phyloP scores from a whole-genome alignment of 2,113 vertebrate species.

The Monopterus albus region DNA sequence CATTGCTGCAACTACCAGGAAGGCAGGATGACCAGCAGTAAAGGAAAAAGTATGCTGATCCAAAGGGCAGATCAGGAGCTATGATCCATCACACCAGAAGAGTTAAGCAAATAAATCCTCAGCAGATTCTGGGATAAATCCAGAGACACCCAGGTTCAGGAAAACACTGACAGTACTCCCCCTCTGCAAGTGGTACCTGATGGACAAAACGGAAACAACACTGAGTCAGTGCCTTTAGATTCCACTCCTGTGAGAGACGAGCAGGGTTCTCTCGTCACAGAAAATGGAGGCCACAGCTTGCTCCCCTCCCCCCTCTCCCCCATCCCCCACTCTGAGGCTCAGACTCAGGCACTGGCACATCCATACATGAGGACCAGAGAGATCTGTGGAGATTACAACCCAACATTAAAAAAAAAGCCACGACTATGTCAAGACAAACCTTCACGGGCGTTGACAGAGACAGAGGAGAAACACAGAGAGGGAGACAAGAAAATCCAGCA shows the following conservation, averaged over 20 bases:
- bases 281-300: slow-evolving; percentile 85
- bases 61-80: slow-evolving; percentile 72
- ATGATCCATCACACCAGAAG: slow-evolving; percentile 70
- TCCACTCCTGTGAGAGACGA: slow-evolving; percentile 81
- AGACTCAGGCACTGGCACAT: slow-evolving; percentile 81
- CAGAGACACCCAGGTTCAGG: slow-evolving; percentile 60
- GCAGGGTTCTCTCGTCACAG: slow-evolving; percentile 83
- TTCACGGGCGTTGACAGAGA: slow-evolving; percentile 5
- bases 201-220: slow-evolving; percentile 74
- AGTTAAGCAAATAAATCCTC: slow-evolving; percentile 73
- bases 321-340: slow-evolving; percentile 79
- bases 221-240: slow-evolving; percentile 76
- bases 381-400: slow-evolving; percentile 78
- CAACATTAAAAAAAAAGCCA: slow-evolving; percentile 58
- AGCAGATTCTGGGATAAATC: slow-evolving; percentile 72
- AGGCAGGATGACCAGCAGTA: slow-evolving; percentile 35
- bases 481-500: slow-evolving; percentile 48
- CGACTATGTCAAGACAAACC: slow-evolving; percentile 32
- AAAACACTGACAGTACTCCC: slow-evolving; percentile 68
- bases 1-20: slow-evolving; percentile 54
- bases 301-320: slow-evolving; percentile 82
- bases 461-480: slow-evolving; percentile 35
- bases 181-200: slow-evolving; percentile 73
- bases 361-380: slow-evolving; percentile 78
- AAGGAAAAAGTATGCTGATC: slow-evolving; percentile 58